Evolutionary conservation across 1,140 invertebrate species (phyloP).

Genomic region (Maconellicoccus hirsutus): DNA sequence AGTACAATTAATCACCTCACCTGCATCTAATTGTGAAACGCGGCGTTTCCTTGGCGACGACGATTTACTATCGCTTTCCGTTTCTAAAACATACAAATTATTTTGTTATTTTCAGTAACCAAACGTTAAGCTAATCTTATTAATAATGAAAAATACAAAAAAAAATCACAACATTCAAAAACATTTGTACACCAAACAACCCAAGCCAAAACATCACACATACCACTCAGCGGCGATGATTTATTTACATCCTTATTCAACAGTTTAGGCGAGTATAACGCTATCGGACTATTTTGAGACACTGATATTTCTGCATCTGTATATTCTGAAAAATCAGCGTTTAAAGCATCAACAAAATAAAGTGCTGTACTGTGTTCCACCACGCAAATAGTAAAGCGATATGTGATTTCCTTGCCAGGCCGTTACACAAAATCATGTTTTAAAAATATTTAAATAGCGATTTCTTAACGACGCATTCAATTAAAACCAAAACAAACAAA

Average conservation of each 20-base stretch:
- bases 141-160: too few relatives aligned
- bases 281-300: neutral
- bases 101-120: too few relatives aligned
- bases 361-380: too few relatives aligned
- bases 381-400: too few relatives aligned
- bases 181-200: too few relatives aligned
- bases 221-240: neutral
- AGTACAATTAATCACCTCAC: conserved; percentile 79
- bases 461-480: too few relatives aligned
- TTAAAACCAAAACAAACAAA: too few relatives aligned
- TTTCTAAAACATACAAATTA: neutral
- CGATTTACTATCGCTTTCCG: conserved; percentile 22
- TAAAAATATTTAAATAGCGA: too few relatives aligned
- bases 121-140: too few relatives aligned
- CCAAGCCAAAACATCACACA: neutral
- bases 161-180: too few relatives aligned
- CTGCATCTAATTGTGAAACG: conserved; percentile 30
- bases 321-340: neutral
- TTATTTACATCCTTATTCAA: neutral
- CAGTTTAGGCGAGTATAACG: neutral
- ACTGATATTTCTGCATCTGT: neutral
- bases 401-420: too few relatives aligned
- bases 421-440: too few relatives aligned
- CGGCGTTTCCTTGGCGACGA: conserved; percentile 23
- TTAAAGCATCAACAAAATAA: neutral